phyloP scores from a whole-genome alignment of 2,888 invertebrate species.

The Rhogogaster chlorosoma region DNA sequence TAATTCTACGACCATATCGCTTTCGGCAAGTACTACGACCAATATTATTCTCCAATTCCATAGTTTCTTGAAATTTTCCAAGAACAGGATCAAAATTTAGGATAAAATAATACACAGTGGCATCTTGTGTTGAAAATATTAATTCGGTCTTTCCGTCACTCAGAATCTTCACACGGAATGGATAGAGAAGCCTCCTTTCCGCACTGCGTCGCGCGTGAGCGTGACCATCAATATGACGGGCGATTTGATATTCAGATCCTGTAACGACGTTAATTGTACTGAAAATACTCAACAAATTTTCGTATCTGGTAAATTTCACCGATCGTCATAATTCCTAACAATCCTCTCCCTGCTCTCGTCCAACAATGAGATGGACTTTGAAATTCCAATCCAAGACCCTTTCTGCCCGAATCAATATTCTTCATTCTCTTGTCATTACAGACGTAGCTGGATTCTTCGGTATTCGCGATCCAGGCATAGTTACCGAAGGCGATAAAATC shows the following conservation, averaged over 20 bases:
- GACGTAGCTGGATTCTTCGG: conserved; percentile 78
- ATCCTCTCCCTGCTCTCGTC: background rate
- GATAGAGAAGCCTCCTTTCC: background rate
- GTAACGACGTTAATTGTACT: conserved; percentile 71
- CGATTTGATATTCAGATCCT: conserved; percentile 72
- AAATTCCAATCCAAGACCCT: background rate
- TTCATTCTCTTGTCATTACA: conserved; percentile 61
- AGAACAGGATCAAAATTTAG: background rate
- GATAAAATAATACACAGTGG: background rate
- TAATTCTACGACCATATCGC: conserved; percentile 48
- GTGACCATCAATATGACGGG: conserved; percentile 68
- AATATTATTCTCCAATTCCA: background rate
- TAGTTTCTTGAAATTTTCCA: conserved; percentile 31
- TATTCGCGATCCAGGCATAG: conserved; percentile 69
- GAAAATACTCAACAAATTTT: conserved; percentile 65
- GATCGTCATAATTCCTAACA: background rate
- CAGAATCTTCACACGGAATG: conserved; percentile 39
- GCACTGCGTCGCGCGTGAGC: conserved; percentile 56
- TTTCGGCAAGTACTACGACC: background rate
- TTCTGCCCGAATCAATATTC: background rate
- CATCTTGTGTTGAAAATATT: background rate
- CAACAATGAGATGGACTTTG: background rate
- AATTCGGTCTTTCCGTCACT: background rate
- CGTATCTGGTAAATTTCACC: conserved; percentile 72
- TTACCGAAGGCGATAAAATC: conserved; percentile 81